phyloP scores from a whole-genome alignment of 53 echinoderm and acorn worm species.

The Pentamera pediparva region DNA sequence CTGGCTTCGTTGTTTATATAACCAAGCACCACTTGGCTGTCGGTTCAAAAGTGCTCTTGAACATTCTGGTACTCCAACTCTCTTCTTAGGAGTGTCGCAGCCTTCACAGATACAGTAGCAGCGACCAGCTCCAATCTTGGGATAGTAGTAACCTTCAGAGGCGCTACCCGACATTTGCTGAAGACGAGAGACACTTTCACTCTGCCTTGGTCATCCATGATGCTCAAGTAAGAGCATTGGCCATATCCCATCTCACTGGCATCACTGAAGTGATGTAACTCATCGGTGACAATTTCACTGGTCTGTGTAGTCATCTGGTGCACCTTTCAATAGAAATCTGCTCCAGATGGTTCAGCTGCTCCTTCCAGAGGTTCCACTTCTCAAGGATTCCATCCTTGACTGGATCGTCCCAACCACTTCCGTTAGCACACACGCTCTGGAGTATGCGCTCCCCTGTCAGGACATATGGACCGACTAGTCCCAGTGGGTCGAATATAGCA shows the following conservation, averaged over 20 bases:
- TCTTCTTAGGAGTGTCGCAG: not conserved
- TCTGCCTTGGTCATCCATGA: slow-evolving; percentile 5
- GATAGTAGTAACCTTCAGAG: slow-evolving; percentile 10
- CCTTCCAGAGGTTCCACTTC: slow-evolving; percentile 16
- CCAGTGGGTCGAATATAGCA: slow-evolving; percentile 19
- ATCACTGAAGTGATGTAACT: slow-evolving; percentile 3
- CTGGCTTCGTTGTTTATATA: slow-evolving; percentile 20
- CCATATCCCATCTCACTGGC: slow-evolving; percentile 17
- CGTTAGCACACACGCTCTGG: not conserved
- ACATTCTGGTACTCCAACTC: slow-evolving; percentile 15
- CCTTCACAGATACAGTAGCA: slow-evolving; percentile 13
- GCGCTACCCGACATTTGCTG: slow-evolving; percentile 31
- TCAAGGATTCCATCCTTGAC: not conserved
- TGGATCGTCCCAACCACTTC: slow-evolving; percentile 34
- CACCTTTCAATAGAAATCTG: slow-evolving; percentile 21
- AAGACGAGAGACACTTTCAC: slow-evolving; percentile 19
- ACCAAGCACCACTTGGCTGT: slow-evolving; percentile 27
- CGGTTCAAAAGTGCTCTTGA: slow-evolving; percentile 31
- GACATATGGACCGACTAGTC: slow-evolving; percentile 24
- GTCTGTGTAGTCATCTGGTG: not conserved
- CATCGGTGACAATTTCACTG: not conserved
- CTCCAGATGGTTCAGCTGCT: not conserved
- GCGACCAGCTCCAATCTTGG: slow-evolving; percentile 26
- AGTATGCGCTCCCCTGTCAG: slow-evolving; percentile 19
- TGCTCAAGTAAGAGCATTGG: slow-evolving; percentile 10